Percentiles rank a stretch among this genome's conserved stretches.
Conservation (phyloP, 2,113 vertebrate species). For the Pterocles burchelli region DNA sequence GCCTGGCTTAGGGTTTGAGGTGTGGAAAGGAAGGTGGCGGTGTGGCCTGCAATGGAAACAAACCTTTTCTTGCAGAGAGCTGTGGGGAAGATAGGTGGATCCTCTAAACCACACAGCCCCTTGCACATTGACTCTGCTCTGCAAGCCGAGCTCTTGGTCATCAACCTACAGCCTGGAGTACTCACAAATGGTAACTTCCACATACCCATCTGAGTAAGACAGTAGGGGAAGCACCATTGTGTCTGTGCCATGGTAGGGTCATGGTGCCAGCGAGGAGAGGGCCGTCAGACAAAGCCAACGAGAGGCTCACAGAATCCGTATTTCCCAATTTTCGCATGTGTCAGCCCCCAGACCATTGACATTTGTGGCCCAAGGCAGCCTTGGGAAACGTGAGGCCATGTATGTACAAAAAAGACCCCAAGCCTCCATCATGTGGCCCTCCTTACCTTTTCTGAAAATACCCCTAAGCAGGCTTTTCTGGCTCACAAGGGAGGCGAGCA, state of each 20-base stretch:
- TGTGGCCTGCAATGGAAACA: not conserved
- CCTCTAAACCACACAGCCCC: not conserved
- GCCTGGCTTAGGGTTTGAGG: not conserved
- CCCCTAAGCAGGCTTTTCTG: not conserved
- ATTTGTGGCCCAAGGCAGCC: not conserved
- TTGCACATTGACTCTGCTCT: not conserved
- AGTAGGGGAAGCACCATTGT: not conserved
- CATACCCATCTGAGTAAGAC: no score
- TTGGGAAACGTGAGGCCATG: not conserved
- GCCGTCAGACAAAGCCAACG: not conserved
- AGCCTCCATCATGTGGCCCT: not conserved
- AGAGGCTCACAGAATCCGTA: rapidly evolving
- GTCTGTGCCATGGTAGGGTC: not conserved
- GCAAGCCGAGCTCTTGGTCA: not conserved
- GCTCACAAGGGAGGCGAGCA: not conserved
- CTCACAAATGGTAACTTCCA: not conserved
- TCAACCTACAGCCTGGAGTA: not conserved
- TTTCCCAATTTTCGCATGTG: not conserved
- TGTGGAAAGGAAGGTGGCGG: not conserved
- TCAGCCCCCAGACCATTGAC: not conserved
- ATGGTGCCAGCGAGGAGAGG: not conserved
- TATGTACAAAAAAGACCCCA: not conserved
- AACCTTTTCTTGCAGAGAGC: not conserved
- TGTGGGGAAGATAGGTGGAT: not conserved
- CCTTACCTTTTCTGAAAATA: not conserved